Evolutionary conservation across 2,888 invertebrate genomes (phyloP), one percentile per base, ranked within the genome.

Genomic region (Iselma pallidipennis): DNA sequence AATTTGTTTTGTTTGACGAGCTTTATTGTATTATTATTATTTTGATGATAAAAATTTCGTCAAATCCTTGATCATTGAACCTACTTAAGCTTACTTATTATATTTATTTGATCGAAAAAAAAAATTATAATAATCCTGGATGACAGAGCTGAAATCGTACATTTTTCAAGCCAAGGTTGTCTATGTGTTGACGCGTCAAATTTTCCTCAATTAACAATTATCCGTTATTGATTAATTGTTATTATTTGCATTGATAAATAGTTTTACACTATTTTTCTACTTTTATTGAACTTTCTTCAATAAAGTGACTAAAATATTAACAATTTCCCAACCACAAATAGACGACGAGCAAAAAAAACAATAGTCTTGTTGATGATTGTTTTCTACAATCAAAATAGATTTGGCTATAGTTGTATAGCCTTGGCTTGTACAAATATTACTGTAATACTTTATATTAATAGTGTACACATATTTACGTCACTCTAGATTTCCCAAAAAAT

Each of bases 321-420:
- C 37, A 2, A 9, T 1, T 19, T n/a, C 6, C 16, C 4, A 37
- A 37, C 4, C n/a, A 16, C 14, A 16, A 16, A 5, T 6, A 16
- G 5, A 29, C n/a, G n/a, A n/a, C n/a, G n/a, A n/a, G n/a, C n/a
- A n/a, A 29, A 5, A 29, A 29, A 29, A 29, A 29, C 29, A 29
- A 29, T 29, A 12, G 12, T 37, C 16, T 45, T 45, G 10, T 45
- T 10, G 21, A 21, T 21, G 4, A 21, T 45, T 45, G 26, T 45
- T 42, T 52, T 26, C 29, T 45, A 16, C 45, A 51, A 31, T 45
- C 21, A 51, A 16, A 42, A 21, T 29, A 26, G 42, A 21, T 42
- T 42, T 23, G 12, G 12, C 57, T 25, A n/a, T n/a, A 62, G 42
- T 19, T 56, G 12, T 52, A 53, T 42, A 37, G n/a, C 19, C 16